Conservation (phyloP, 2,888 invertebrate species). For the Leptopterna dolabrata region DNA sequence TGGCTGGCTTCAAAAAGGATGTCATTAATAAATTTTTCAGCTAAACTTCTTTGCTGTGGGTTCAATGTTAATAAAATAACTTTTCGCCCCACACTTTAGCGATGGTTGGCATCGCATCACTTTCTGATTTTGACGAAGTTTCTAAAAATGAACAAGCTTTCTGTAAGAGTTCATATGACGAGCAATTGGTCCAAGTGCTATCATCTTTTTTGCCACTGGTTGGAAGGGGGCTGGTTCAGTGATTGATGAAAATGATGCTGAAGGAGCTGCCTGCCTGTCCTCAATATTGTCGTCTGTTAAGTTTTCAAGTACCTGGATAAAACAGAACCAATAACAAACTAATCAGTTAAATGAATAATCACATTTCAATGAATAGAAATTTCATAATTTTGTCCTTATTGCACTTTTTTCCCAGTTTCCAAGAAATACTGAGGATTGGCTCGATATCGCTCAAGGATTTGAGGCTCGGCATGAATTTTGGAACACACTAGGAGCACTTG, state of each 20-base stretch:
- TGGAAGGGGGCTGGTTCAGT: too few relatives aligned
- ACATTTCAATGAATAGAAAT: too few relatives aligned
- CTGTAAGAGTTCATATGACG: slow-evolving; percentile 50
- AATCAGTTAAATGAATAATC: too few relatives aligned
- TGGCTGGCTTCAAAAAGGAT: slow-evolving; percentile 57
- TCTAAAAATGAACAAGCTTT: slow-evolving; percentile 36
- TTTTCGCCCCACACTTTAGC: slow-evolving; percentile 56
- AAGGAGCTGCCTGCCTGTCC: too few relatives aligned
- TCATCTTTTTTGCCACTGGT: slow-evolving; percentile 3
- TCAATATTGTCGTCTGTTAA: too few relatives aligned
- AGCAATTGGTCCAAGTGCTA: slow-evolving; percentile 22
- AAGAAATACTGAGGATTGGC: not conserved
- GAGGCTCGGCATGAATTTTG: not conserved
- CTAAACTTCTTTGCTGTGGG: slow-evolving; percentile 50
- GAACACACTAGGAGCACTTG: too few relatives aligned
- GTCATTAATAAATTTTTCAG: slow-evolving; percentile 59
- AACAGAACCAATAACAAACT: too few relatives aligned
- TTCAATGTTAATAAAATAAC: slow-evolving; percentile 31
- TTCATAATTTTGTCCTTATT: too few relatives aligned
- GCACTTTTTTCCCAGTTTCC: not conserved
- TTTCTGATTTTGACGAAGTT: slow-evolving; percentile 3
- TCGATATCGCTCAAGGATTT: not conserved
- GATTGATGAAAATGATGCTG: too few relatives aligned
- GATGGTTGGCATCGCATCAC: slow-evolving; percentile 30
- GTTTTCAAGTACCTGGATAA: too few relatives aligned